phyloP scores from a whole-genome alignment of 2,113 vertebrate species.

The Nipponia nippon region DNA sequence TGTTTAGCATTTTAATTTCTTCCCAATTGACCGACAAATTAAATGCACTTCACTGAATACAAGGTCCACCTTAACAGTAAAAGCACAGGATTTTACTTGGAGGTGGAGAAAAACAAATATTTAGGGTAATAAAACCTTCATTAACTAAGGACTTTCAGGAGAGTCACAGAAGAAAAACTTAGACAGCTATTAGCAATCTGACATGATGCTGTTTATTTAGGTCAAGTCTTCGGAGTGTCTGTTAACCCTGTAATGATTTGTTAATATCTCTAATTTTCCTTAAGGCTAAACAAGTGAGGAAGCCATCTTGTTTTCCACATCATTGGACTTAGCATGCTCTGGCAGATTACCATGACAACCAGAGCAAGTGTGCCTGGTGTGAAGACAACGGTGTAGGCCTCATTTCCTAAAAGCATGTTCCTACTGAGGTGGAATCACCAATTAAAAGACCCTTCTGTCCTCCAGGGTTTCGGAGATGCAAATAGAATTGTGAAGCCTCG shows the following conservation, averaged over 20 bases:
- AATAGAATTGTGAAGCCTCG: slow-evolving; percentile 33
- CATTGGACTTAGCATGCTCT: slow-evolving; percentile 61
- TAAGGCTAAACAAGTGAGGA: slow-evolving; percentile 73
- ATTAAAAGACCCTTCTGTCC: slow-evolving; percentile 71
- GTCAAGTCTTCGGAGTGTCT: slow-evolving; percentile 43
- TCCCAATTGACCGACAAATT: background rate
- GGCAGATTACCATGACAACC: slow-evolving; percentile 75
- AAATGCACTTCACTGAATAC: background rate
- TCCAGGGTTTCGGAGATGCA: slow-evolving; percentile 59
- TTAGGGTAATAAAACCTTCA: background rate
- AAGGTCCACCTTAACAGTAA: background rate
- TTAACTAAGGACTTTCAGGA: background rate
- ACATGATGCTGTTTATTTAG: slow-evolving; percentile 18
- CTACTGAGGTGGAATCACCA: slow-evolving; percentile 67
- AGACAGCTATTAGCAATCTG: slow-evolving; percentile 17
- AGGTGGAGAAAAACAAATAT: slow-evolving; percentile 6
- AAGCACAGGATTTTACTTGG: background rate
- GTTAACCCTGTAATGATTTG: slow-evolving; percentile 57
- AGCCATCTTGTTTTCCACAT: slow-evolving; percentile 79
- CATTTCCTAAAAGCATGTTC: slow-evolving; percentile 72
- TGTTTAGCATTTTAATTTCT: background rate
- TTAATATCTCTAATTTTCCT: slow-evolving; percentile 74
- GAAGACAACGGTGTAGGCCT: slow-evolving; percentile 67
- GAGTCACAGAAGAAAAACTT: slow-evolving; percentile 2
- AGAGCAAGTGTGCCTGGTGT: slow-evolving; percentile 43